Conservation (phyloP, 2,797 vertebrate genomes). For the Myioborus melanocephalus region DNA sequence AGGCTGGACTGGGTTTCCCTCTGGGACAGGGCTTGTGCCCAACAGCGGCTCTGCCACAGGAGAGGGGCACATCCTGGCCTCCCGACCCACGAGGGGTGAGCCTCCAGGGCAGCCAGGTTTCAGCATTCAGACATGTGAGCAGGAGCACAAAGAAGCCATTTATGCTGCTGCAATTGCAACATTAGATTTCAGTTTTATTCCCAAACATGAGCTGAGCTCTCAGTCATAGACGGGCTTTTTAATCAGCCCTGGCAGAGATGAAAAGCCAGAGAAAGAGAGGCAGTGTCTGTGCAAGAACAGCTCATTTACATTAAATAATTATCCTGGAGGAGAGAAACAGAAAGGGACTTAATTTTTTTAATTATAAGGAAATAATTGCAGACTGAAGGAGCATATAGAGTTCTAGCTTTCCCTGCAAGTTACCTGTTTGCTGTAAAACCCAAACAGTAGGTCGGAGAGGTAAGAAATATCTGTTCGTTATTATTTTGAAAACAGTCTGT, state of each 20-base stretch:
- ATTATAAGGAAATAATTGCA: constrained; percentile 59
- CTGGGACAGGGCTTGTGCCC: background rate
- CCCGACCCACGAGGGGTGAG: constrained; percentile 34
- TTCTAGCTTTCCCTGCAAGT: constrained; percentile 31
- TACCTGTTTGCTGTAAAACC: background rate
- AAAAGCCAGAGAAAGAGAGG: constrained; percentile 66
- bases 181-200: constrained; percentile 67
- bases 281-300: constrained; percentile 62
- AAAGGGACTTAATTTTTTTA: constrained; percentile 58
- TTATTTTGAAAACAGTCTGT: background rate
- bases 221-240: constrained; percentile 63
- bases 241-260: constrained; percentile 70
- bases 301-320: constrained; percentile 73
- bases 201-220: constrained; percentile 66
- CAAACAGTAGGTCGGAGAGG: background rate
- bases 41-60: background rate
- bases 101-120: constrained; percentile 62
- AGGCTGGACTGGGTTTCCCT: background rate
- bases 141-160: constrained; percentile 70
- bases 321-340: constrained; percentile 61
- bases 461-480: background rate
- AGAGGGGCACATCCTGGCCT: constrained; percentile 48
- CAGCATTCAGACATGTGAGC: constrained; percentile 52
- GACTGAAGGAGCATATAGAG: constrained; percentile 30
- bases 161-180: constrained; percentile 64